Evolutionary conservation across 2,888 invertebrate species (phyloP), one percentile per base, ranked within the genome.

Genomic region (Nebria salina): DNA sequence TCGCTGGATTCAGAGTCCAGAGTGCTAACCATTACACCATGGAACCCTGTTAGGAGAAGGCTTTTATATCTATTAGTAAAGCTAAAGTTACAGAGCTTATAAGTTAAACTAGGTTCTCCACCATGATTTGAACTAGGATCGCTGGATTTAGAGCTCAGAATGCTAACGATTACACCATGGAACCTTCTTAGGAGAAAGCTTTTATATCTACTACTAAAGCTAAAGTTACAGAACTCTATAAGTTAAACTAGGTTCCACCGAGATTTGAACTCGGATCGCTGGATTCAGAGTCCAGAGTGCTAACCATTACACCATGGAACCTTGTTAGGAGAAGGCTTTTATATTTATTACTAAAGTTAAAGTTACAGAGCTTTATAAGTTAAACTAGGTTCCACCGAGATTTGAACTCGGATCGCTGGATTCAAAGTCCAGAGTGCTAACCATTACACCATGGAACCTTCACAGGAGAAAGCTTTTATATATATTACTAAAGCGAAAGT

Each of bases 101-200:
- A 1, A 20, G 20, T 20, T 20, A 43, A 43, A 43, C 1, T 66
- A 88, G 93, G 93, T 93, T 90, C 93, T 90, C 93, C 93, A 93
- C 93, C 93, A 93, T 93, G 93, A 93, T 92, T 93, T 93, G 93
- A 93, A 93, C 93, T 93, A 93, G 93, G 93, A 93, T 93, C 93
- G 93, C 92, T 93, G 93, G 93, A 93, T 93, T 93, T 93, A 93
- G 91, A 93, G 93, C 93, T 93, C 93, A 93, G 92, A 93, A 93
- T 93, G 93, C 93, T 93, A 92, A 93, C 93, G 93, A 91, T 93
- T 93, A 93, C 92, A 93, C 93, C 93, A 93, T 92, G 92, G 92
- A 90, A 92, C 93, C 93, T 11, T 20, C 0, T 20, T 20, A 20
- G 20, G 20, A 20, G 20, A 20, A 20, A 1, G 20, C 20, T 20